Evolutionary conservation across 1,140 invertebrate species (phyloP), one percentile per base, ranked within the genome.

Genomic region (Habropoda laboriosa): DNA sequence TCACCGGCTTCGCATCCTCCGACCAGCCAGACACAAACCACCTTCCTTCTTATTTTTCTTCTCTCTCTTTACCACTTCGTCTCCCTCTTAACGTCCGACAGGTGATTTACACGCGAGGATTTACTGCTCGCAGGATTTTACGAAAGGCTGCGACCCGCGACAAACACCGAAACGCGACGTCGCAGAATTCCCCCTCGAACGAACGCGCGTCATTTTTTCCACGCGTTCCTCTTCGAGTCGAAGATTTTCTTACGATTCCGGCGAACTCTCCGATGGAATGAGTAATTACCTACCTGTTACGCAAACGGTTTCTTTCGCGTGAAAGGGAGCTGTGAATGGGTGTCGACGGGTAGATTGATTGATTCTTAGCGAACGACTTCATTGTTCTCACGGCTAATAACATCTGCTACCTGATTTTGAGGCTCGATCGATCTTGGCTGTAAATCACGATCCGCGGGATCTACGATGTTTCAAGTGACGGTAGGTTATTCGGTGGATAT

Each of bases 71-170:
- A 16, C 38, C 61, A 12, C 70, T 30, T 45, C 78, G 66, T 58
- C 75, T 74, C 61, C 83, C 85, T 77, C 83, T 86, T 86, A 86
- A 86, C 85, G 85, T 86, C 81, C 83, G 82, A 87, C 88, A 86
- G 83, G 81, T 89, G 88, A 91, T 91, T 91, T 91, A 90, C 87
- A 85, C 79, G 76, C 78, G 49, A 80, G 80, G 82, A 83, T 89
- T 90, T 90, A 91, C 85, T 86, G 83, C 88, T 80, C 67, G 80
- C 82, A 68, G 78, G 80, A 87, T 87, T 87, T 87, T 85, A 85
- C 86, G 86, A 87, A 87, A 87, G 86, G 76, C 68, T 85, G 79
- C 58, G 81, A 85, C 83, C 79, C 82, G 71, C 58, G 74, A n/a
- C n/a, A n/a, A n/a, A n/a, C n/a, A n/a, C 72, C 77, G 80, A 85